Evolutionary conservation across 2,113 vertebrate genomes (phyloP).

Genomic region (Cavia aperea): DNA sequence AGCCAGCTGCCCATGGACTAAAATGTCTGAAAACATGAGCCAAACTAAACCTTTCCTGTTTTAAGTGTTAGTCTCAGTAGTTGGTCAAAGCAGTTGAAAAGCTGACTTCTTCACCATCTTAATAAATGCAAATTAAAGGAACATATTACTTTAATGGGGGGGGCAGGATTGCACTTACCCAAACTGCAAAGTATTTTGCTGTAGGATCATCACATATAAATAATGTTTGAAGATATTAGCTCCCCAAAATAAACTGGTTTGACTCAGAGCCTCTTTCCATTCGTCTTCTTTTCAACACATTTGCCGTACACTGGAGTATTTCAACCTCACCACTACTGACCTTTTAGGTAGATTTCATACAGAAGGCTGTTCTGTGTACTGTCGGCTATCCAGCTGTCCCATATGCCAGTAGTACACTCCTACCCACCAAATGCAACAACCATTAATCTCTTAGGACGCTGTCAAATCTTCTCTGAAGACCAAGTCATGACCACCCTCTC

Average conservation of each 20-base stretch:
- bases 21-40: neutral
- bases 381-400: neutral
- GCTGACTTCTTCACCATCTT: neutral
- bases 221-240: neutral
- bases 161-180: neutral
- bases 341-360: neutral
- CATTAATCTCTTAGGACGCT: neutral
- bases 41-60: neutral
- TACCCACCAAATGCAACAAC: neutral
- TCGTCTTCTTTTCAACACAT: neutral
- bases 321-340: neutral
- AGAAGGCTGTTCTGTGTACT: neutral
- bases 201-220: neutral
- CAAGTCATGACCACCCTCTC: neutral
- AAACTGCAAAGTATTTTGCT: constrained; percentile 23
- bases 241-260: neutral
- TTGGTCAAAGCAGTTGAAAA: neutral
- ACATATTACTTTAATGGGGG: neutral
- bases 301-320: neutral
- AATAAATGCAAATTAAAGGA: neutral
- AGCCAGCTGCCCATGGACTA: neutral
- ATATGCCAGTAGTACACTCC: neutral
- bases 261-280: neutral
- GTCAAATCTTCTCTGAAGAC: neutral
- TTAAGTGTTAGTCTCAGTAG: neutral